phyloP scores from a whole-genome alignment of 2,888 invertebrate species.

The Trypoxylon attenuatum region DNA sequence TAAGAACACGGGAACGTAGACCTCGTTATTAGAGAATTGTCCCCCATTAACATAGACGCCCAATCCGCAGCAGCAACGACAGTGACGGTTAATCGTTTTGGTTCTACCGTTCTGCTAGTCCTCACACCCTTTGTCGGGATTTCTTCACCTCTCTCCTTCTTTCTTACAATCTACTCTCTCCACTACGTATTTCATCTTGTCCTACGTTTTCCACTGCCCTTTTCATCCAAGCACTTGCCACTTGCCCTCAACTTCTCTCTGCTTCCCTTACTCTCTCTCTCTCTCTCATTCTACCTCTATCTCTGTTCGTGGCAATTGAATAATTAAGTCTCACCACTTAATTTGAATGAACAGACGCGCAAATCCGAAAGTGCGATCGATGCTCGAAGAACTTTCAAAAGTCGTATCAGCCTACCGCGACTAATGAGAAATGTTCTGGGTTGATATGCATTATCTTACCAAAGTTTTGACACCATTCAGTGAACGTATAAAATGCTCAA shows the following conservation, averaged over 20 bases:
- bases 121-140: neutral
- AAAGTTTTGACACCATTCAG: too few species aligned
- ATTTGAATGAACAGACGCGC: slow-evolving; percentile 23
- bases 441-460: too few species aligned
- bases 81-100: slow-evolving; percentile 31
- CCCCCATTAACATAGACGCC: slow-evolving; percentile 43
- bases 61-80: slow-evolving; percentile 21
- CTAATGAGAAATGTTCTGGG: slow-evolving; percentile 45
- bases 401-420: slow-evolving; percentile 2
- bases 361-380: slow-evolving; percentile 31
- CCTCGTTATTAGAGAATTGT: slow-evolving; percentile 38
- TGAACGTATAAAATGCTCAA: too few species aligned
- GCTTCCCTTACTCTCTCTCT: neutral
- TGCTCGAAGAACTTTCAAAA: slow-evolving; percentile 14
- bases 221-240: slow-evolving; percentile 25
- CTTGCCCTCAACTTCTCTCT: neutral
- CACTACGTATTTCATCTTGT: neutral
- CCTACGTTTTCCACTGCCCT: slow-evolving; percentile 19
- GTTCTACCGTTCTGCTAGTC: slow-evolving; percentile 15
- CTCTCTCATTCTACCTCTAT: neutral
- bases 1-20: slow-evolving; percentile 15
- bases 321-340: slow-evolving; percentile 47
- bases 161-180: neutral
- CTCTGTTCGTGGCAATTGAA: slow-evolving; percentile 28
- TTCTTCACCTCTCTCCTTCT: neutral